Base-by-base conservation (phyloP, 2,113 vertebrate species). In the Neodontobutis hainanensis region DNA sequence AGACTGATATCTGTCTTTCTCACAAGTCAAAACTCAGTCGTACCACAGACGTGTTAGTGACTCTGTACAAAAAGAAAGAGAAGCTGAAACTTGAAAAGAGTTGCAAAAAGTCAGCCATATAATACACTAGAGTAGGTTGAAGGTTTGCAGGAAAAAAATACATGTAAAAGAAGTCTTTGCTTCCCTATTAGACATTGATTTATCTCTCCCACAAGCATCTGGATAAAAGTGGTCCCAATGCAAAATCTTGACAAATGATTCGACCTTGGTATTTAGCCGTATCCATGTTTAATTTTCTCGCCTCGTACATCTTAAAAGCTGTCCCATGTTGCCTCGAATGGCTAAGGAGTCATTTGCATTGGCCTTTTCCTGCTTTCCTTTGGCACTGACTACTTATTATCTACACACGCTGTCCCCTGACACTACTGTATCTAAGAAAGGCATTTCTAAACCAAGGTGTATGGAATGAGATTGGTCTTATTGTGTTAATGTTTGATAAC, bases 21-120 rank as follows among this genome's bases (percentile, higher is more conserved):
- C 65, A 85, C 76, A 76, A 68, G 70, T 63, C 67, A 70, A 50
- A 74, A 78, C 68, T 75, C 85, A 78, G 73, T 81, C 84, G 60
- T 77, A 73, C 79, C 65, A 66, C 49, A 82, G 74, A 78, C 81
- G 68, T 77, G 62, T 65, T 75, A 67, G 27, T 55, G 43, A 75
- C 72, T 70, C 38, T 40, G 49, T 61, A 58, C 64, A 63, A n/a
- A 86, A 80, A 69, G 15, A 86, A 71, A 75, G 70, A 83, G 60
- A 61, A 73, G 55, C 51, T 47, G 63, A 64, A 70, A 57, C 65
- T 32, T 61, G 63, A 71, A 66, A 73, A 61, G 49, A 55, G 75
- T 60, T 15, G 63, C 78, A 59, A 75, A 80, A 64, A 43, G 60
- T 69, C 61, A 68, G 32, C 32, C 65, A 51, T 47, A 52, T 44